Evolutionary conservation across 2,113 vertebrate species (phyloP).

Genomic region (Colinus virginianus): DNA sequence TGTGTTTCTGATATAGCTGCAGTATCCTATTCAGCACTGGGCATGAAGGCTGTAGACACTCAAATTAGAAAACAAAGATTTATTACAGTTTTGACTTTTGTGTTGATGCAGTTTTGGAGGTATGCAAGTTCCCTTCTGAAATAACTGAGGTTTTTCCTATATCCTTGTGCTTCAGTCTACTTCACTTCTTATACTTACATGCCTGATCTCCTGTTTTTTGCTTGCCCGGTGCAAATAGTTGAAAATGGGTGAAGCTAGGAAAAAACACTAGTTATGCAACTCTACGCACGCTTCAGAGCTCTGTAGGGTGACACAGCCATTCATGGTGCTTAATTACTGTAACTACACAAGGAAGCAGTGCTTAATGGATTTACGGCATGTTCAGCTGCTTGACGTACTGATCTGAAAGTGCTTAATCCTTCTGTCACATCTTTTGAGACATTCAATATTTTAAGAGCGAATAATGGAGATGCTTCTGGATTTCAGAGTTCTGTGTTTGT

Average conservation of each 20-base stretch:
- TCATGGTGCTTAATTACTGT: constrained; percentile 21
- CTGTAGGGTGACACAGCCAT: neutral
- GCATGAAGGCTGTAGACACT: neutral
- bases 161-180: neutral
- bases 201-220: neutral
- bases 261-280: neutral
- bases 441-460: neutral
- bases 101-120: neutral
- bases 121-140: neutral
- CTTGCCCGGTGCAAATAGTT: neutral
- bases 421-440: neutral
- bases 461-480: neutral
- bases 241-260: neutral
- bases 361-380: neutral
- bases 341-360: neutral
- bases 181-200: neutral
- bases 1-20: neutral
- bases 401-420: neutral
- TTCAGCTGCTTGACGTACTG: neutral
- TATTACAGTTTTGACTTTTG: neutral
- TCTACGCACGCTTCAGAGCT: neutral
- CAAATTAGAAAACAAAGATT: neutral
- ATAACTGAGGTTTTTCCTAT: neutral
- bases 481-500: neutral
- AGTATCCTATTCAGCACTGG: neutral